Base-by-base conservation (phyloP, 2,888 invertebrate genomes). In the Melanargia galathea region DNA sequence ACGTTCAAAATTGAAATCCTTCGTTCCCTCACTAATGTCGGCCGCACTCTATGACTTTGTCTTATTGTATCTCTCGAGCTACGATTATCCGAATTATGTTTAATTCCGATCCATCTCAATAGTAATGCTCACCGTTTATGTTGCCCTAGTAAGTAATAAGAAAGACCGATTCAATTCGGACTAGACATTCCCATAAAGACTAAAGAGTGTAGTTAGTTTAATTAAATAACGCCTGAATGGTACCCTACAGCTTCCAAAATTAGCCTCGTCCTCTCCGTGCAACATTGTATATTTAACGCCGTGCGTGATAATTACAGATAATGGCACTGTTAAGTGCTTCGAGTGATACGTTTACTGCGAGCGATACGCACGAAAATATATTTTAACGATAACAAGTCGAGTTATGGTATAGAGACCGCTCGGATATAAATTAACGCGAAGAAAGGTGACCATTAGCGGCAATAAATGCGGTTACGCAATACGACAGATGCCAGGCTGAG, bases 1-100 rank as follows among this genome's bases (percentile, higher is more conserved):
- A 91, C 92, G 92, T 92, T 88, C 89, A 85, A 88, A 90, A 91
- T 91, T 92, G 91, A 88, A 92, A 92, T 92, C 90, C 88, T 86
- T 83, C 82, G 79, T 84, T 83, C 83, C 83, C 83, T 81, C 83
- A 76, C 76, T 78, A 75, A 78, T 73, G 80, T 80, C 77, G 77
- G 84, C 86, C 86, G 83, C 86, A 83, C 84, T 83, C 83, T 88
- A 89, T 90, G 87, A 88, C 87, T 89, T 90, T 90, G 88, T 89
- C 86, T 89, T 89, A 82, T 88, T 86, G 83, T 84, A 87, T 64
- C 45, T 83, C 82, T 79, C 80, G 81, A 79, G 80, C 75, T 84
- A 84, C 90, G 89, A 90, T 90, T 91, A 89, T 90, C 87, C 86
- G 86, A 90, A 91, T 90, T 90, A 90, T 82, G 83, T 87, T 90